phyloP scores from a whole-genome alignment of 30 jellyfish, hydroid and myxozoan species.

The Pseudorhiza aurosa region DNA sequence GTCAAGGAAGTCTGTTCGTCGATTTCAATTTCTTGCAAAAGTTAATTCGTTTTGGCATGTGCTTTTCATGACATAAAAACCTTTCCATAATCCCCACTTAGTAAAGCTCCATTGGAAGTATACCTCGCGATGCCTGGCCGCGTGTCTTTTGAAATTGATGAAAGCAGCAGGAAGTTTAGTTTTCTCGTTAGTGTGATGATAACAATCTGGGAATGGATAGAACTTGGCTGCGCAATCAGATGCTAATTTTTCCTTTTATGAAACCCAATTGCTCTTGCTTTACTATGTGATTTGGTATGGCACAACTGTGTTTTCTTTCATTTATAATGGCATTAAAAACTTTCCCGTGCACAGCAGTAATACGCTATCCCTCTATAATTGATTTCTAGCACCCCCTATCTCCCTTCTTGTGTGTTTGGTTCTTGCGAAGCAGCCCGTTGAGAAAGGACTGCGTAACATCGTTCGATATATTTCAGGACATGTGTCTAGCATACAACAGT shows the following conservation, averaged over 20 bases:
- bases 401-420: too few species aligned
- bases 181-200: background rate
- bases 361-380: conserved; percentile 28
- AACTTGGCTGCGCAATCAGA: too few species aligned
- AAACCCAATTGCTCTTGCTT: conserved; percentile 12
- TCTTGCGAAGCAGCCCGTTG: too few species aligned
- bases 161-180: conserved; percentile 15
- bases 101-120: background rate
- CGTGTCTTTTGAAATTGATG: background rate
- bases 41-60: background rate
- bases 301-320: background rate
- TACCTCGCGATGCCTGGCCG: background rate
- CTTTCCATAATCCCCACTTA: background rate
- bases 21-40: background rate
- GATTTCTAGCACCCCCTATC: background rate
- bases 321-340: conserved; percentile 2
- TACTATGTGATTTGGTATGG: conserved; percentile 1
- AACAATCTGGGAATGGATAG: background rate
- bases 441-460: too few species aligned
- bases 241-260: conserved; percentile 20
- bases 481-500: too few species aligned
- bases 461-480: too few species aligned
- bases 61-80: background rate
- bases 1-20: background rate
- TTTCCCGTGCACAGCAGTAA: conserved; percentile 6